Evolutionary conservation across 2,113 vertebrate species (phyloP), one percentile per base, ranked within the genome.

Genomic region (Macquaria ambigua): DNA sequence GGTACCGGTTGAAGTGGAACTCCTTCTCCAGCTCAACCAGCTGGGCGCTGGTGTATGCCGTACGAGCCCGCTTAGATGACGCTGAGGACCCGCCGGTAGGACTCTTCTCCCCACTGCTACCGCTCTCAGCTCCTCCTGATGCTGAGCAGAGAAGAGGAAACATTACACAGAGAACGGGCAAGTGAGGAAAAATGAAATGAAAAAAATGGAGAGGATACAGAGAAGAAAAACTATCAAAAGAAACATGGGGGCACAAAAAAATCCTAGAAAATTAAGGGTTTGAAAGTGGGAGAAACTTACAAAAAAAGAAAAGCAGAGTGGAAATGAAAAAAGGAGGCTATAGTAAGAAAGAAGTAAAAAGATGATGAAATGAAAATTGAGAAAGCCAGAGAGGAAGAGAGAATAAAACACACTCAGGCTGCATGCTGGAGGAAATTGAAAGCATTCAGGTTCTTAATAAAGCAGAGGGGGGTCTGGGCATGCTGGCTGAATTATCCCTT

Each of bases 1-100:
- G 96, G 95, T 99, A 99, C 83, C 97, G 96, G 93, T 99, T 99
- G 95, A 99, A 99, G 93, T 99, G 98, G 94, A 99, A 99, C 92
- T 96, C 95, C 89, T 96, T 96, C 90, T 96, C 95, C 64, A 96
- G 94, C 89, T 96, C 95, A 1, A 96, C 98, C 89, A 99, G 96
- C 97, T 99, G 98, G 6, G 98, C 97, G 5, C 98, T 99, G 81
- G 98, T 99, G 95, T 99, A 99, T 20, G 98, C 98, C 0, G 98
- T 99, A 75, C 98, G 97, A n/a, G 98, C 98, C 82, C 98, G 96
- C 94, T 99, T 99, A 77, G 98, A 99, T 58, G 98, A 97, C 4
- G 98, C 97, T 0, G 97, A 98, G 0, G 92, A 93, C 0, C 91
- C 82, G 84, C 98, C 96, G 25, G 97, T 97, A 61, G 98, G 98